Percentiles rank a stretch among this genome's conserved stretches.
phyloP scores from a whole-genome alignment of 2,797 vertebrate genomes.

The Lerista edwardsae region DNA sequence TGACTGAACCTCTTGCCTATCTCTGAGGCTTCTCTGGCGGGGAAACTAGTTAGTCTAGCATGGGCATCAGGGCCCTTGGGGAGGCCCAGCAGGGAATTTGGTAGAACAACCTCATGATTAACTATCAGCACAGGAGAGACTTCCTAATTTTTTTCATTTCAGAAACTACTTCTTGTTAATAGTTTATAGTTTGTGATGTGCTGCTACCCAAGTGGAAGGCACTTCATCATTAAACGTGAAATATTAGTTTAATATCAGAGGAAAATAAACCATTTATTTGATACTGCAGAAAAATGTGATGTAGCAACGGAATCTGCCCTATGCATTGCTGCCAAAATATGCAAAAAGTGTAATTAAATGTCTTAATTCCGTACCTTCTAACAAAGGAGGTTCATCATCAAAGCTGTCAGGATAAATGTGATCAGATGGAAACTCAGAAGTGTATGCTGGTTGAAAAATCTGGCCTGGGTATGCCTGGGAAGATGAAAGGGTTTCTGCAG shows the following conservation, averaged over 20 bases:
- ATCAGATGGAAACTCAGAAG: slow-evolving; percentile 39
- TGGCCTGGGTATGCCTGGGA: slow-evolving; percentile 60
- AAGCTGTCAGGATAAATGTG: slow-evolving; percentile 53
- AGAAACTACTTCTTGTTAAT: background rate
- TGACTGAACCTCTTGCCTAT: too few relatives aligned
- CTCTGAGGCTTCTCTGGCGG: too few relatives aligned
- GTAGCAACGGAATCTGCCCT: background rate
- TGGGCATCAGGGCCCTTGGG: too few relatives aligned
- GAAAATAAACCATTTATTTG: background rate
- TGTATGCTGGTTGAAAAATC: slow-evolving; percentile 68
- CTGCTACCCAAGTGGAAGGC: background rate
- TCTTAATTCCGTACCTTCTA: slow-evolving; percentile 77
- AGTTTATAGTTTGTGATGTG: background rate
- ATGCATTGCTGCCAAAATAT: rapidly evolving
- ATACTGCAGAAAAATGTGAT: background rate
- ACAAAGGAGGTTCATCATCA: slow-evolving; percentile 80
- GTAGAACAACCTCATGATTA: background rate
- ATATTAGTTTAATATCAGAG: background rate
- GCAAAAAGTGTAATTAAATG: rapidly evolving
- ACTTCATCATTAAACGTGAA: background rate
- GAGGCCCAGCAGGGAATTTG: too few relatives aligned
- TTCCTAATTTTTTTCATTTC: background rate
- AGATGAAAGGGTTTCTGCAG: slow-evolving; percentile 45
- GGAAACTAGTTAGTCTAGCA: too few relatives aligned
- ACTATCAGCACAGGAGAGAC: background rate